These are phyloP conservation scores for Platynereis dumerilii DNA, from an alignment of 2,888 invertebrate species.

Conservation along the genomic window DNA sequence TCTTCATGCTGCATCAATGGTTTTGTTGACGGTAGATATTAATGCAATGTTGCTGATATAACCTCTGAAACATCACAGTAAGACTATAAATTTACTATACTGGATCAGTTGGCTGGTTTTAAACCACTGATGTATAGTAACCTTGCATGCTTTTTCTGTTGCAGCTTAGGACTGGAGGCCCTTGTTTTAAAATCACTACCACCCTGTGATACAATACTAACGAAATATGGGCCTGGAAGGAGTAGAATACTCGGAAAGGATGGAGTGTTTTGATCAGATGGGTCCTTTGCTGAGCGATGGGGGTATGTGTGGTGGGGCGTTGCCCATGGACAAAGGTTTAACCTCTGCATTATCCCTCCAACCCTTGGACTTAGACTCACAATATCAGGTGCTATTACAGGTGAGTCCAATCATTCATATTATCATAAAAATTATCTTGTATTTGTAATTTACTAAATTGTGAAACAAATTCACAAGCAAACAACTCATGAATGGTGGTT, in stretches of 20 bases:
- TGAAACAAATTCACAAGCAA: not conserved
- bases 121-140: too few relatives aligned
- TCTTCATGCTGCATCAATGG: too few relatives aligned
- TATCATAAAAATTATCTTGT: not conserved
- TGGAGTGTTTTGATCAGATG: constrained; percentile 5
- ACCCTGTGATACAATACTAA: too few relatives aligned
- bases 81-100: too few relatives aligned
- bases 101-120: too few relatives aligned
- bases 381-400: constrained; percentile 8
- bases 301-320: not conserved
- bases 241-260: constrained; percentile 6
- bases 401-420: not conserved
- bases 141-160: too few relatives aligned
- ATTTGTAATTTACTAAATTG: not conserved
- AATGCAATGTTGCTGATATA: too few relatives aligned
- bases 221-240: constrained; percentile 6
- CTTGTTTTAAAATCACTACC: too few relatives aligned
- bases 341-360: not conserved
- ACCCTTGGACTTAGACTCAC: constrained; percentile 3
- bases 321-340: constrained; percentile 2
- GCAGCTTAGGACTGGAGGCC: too few relatives aligned
- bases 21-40: too few relatives aligned
- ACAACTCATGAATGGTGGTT: too few relatives aligned
- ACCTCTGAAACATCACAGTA: too few relatives aligned
- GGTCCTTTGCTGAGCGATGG: constrained; percentile 7